A percentile compares a stretch with the other conserved stretches of the same genome.
These are phyloP conservation scores for Podarcis cretensis DNA, from an alignment of 2,113 vertebrate species.

Conservation along the genomic window DNA sequence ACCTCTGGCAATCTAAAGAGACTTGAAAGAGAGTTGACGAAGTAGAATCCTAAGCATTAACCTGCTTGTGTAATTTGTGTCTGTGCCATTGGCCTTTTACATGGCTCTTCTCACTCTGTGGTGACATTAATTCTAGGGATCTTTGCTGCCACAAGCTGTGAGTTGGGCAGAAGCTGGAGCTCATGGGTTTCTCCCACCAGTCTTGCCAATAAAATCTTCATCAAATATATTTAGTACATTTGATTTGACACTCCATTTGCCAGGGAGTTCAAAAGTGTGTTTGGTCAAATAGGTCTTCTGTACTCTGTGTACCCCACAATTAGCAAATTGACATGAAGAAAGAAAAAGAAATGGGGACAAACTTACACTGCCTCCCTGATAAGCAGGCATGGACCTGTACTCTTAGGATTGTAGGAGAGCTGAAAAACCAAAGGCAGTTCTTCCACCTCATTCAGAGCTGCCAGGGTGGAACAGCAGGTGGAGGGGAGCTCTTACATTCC, in stretches of 20 bases:
- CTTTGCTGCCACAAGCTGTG: not conserved
- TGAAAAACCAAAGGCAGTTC: too few relatives aligned
- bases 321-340: not conserved
- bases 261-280: not conserved
- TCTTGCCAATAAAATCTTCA: not conserved
- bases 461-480: too few relatives aligned
- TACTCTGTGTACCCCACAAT: not conserved
- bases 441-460: too few relatives aligned
- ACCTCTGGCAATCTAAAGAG: constrained; percentile 23
- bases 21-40: constrained; percentile 24
- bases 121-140: not conserved
- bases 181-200: not conserved
- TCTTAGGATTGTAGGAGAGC: too few relatives aligned
- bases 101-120: not conserved
- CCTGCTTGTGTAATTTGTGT: not conserved
- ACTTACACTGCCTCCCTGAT: not conserved
- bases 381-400: too few relatives aligned
- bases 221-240: not conserved
- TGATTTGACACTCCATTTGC: not conserved
- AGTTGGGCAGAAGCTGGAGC: not conserved
- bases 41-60: not conserved
- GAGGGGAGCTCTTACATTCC: too few relatives aligned
- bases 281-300: not conserved
- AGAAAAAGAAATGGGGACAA: too few relatives aligned
- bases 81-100: not conserved